phyloP scores from a whole-genome alignment of 2,797 vertebrate genomes.

The Falco naumanni region DNA sequence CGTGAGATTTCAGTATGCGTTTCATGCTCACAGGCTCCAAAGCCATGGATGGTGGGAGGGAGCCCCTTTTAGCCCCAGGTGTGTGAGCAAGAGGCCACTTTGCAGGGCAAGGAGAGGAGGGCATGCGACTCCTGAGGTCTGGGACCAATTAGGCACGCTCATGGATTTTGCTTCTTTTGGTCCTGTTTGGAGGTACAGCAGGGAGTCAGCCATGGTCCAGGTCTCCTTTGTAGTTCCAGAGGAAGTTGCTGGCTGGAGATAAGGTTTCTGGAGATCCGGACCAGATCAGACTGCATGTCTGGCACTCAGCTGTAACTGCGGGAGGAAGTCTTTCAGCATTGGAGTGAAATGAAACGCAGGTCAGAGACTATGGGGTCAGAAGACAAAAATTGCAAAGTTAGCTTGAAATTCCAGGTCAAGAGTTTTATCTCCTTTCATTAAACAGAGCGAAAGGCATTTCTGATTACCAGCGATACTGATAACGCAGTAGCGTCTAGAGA shows the following conservation, averaged over 20 bases:
- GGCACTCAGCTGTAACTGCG: fast-evolving
- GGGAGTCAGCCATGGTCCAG: background rate
- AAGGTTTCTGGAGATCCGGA: conserved; percentile 28
- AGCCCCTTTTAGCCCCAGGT: background rate
- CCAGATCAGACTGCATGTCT: conserved; percentile 7
- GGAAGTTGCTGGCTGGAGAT: conserved; percentile 60
- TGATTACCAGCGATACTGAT: conserved; percentile 17
- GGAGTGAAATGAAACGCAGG: background rate
- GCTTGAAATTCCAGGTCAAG: conserved; percentile 51
- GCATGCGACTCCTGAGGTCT: background rate
- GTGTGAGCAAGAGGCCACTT: background rate
- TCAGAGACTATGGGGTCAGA: conserved; percentile 46
- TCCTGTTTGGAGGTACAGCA: background rate
- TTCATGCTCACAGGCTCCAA: background rate
- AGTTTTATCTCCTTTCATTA: conserved; percentile 54
- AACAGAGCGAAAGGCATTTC: conserved; percentile 26
- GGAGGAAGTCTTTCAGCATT: background rate
- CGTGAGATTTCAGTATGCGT: background rate
- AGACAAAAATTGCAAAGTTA: conserved; percentile 45
- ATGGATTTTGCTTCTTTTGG: background rate
- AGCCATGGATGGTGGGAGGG: fast-evolving
- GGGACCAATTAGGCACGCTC: background rate
- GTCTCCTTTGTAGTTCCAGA: conserved; percentile 46
- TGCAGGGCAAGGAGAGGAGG: background rate
- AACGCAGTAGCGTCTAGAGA: background rate